Evolutionary conservation across 2,888 invertebrate genomes (phyloP), one percentile per base, ranked within the genome.

Genomic region (Arctia plantaginis): DNA sequence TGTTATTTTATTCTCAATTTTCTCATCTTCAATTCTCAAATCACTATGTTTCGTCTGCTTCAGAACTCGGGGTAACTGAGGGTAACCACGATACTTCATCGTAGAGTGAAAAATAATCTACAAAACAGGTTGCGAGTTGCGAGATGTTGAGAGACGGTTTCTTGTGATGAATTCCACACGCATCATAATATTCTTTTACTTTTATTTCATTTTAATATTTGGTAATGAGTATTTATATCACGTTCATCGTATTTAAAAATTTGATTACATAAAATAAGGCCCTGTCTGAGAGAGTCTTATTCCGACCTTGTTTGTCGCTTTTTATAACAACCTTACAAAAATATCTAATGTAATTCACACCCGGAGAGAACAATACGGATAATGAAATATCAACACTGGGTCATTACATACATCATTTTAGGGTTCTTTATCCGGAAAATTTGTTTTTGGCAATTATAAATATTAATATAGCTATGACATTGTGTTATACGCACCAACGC

Each of bases 381-480:
- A 92, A 92, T 93, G 90, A 93, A 93, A 92, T 89, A 92, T 90
- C 90, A 92, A 93, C 92, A 91, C 83, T 73, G 82, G 79, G 72
- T 80, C 74, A 83, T 85, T 87, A 85, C 79, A 82, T 84, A 77
- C 80, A 80, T 84, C 84, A 85, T 76, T 82, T 33, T n/a, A 55
- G 30, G 27, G 27, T 44, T 20, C n/a, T 18, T 66, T 44, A 44
- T 27, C 27, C 27, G 27, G 18, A 0, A 33, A 35, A 51, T 51
- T 44, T 41, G 7, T 23, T 51, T 51, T n/a, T 55, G 6, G n/a
- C 10, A n/a, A n/a, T 51, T 23, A 20, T 20, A 41, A 41, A 41
- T 51, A 51, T 20, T 20, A 15, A 20, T 23, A 8, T 23, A 23
- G n/a, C n/a, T n/a, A n/a, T n/a, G n/a, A n/a, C n/a, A n/a, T n/a